Conservation (phyloP, 2,797 vertebrate species). For the Zalophus californianus region DNA sequence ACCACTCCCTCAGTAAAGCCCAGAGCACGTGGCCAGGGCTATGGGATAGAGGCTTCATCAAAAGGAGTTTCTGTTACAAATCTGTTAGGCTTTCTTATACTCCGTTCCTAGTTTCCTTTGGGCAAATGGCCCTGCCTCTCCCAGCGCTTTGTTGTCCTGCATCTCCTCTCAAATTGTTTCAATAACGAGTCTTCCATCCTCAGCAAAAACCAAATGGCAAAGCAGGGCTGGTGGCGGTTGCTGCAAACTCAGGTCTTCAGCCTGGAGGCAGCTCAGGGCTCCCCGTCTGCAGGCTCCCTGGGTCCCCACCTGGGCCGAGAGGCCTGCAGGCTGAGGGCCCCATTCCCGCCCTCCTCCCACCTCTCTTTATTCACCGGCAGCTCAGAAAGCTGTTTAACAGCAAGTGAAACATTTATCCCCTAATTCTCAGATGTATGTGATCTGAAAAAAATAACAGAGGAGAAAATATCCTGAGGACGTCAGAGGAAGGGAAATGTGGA, state of each 20-base stretch:
- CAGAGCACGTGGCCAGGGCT: neutral
- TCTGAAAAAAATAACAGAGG: conserved; percentile 70
- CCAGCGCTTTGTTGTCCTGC: neutral
- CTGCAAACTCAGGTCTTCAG: neutral
- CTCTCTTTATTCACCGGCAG: neutral
- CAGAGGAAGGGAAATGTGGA: conserved; percentile 84
- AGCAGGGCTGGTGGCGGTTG: rapidly evolving
- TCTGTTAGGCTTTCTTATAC: neutral
- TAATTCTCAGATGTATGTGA: conserved; percentile 78
- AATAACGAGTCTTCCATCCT: neutral
- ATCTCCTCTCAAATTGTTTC: neutral
- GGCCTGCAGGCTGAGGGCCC: neutral
- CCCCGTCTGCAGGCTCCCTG: neutral
- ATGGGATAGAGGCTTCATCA: neutral
- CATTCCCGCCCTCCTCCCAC: neutral
- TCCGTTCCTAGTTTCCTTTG: neutral
- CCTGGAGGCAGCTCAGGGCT: neutral
- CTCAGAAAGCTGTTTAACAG: conserved; percentile 53
- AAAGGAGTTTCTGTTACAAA: neutral
- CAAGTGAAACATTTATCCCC: conserved; percentile 60
- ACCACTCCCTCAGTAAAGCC: neutral
- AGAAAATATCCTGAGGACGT: conserved; percentile 79
- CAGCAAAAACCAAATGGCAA: neutral
- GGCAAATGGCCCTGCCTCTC: neutral
- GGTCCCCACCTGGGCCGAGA: neutral